Evolutionary conservation across 2,797 vertebrate species (phyloP).

Genomic region (Xenentodon cancila): DNA sequence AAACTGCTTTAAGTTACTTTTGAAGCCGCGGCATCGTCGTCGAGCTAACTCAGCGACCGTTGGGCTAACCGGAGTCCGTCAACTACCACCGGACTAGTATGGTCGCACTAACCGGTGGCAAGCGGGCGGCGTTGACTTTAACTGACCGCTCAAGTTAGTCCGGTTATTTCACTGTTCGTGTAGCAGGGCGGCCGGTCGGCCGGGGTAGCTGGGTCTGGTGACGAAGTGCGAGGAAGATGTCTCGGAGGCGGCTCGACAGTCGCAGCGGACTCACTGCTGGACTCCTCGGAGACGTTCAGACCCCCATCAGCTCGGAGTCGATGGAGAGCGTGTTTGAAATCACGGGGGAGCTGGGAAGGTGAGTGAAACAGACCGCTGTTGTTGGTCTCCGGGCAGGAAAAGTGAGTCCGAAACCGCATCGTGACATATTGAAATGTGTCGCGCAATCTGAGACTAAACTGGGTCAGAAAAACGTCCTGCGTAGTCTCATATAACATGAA

Average conservation of each 20-base stretch:
- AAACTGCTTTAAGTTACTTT: constrained; percentile 44
- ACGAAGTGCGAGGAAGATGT: constrained; percentile 77
- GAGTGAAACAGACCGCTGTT: constrained; percentile 46
- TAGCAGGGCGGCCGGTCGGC: background rate
- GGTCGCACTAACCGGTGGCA: constrained; percentile 1
- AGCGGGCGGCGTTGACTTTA: constrained; percentile 5
- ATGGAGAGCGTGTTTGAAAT: constrained; percentile 86
- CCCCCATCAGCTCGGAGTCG: constrained; percentile 84
- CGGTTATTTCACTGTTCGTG: background rate
- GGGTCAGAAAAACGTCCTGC: no score
- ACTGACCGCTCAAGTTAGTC: constrained; percentile 6
- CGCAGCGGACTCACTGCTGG: constrained; percentile 82
- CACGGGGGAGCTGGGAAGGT: constrained; percentile 91
- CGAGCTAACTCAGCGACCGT: constrained; percentile 61
- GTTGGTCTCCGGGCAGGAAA: background rate
- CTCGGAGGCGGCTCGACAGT: constrained; percentile 87
- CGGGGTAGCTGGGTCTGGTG: constrained; percentile 3
- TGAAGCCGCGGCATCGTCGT: constrained; percentile 27
- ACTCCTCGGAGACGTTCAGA: constrained; percentile 86
- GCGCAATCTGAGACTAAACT: no score
- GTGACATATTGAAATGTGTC: no score
- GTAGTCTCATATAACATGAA: no score
- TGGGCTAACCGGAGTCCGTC: constrained; percentile 40
- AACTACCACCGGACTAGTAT: constrained; percentile 28
- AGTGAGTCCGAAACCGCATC: no score